Percentiles rank a stretch among this genome's conserved stretches.
phyloP scores from a whole-genome alignment of 2,113 vertebrate species.

The Pedetes capensis region DNA sequence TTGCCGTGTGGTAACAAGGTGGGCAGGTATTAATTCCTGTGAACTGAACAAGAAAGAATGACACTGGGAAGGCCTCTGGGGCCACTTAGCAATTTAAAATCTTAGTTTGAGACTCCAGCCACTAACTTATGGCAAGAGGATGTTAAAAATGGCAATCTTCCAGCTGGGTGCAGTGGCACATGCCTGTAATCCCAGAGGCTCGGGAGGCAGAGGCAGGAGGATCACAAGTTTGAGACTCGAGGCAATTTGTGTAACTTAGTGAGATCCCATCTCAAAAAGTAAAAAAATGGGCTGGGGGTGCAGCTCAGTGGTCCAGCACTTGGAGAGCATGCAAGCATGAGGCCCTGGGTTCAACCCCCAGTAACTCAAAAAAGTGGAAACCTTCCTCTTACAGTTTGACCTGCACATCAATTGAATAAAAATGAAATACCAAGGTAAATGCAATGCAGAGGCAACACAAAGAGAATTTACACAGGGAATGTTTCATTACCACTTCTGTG shows the following conservation, averaged over 20 bases:
- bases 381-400: too few species aligned
- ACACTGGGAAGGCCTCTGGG: background rate
- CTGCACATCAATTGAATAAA: background rate
- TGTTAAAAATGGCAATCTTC: accelerated
- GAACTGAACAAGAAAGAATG: background rate
- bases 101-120: background rate
- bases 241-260: too few species aligned
- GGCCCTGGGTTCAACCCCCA: too few species aligned
- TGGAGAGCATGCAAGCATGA: too few species aligned
- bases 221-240: too few species aligned
- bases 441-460: background rate
- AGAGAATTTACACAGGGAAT: background rate
- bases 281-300: too few species aligned
- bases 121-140: too few species aligned
- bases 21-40: background rate
- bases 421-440: background rate
- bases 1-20: background rate
- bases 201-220: too few species aligned
- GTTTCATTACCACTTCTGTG: background rate
- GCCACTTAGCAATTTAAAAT: background rate
- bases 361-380: accelerated
- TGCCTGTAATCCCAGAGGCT: too few species aligned
- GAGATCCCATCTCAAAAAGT: too few species aligned
- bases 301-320: too few species aligned
- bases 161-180: too few species aligned